Evolutionary conservation across 2,797 vertebrate species (phyloP).

Genomic region (Gambusia yucatana): DNA sequence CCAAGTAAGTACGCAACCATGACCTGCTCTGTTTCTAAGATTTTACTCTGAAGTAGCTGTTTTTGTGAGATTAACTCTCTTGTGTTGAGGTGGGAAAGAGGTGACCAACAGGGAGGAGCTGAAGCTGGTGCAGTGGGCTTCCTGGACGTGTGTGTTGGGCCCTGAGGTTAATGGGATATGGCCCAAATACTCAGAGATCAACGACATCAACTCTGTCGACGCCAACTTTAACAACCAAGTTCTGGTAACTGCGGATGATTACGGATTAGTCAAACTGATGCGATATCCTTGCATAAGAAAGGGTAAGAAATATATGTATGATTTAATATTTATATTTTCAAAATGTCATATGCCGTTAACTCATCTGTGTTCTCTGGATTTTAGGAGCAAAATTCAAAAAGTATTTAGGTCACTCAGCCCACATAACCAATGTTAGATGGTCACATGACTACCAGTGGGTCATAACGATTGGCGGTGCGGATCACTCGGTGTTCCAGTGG

Average conservation of each 20-base stretch:
- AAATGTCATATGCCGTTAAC: background rate
- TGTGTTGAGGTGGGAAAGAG: conserved; percentile 92
- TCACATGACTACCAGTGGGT: conserved; percentile 99
- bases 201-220: conserved; percentile 97
- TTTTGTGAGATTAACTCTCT: conserved; percentile 55
- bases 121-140: conserved; percentile 93
- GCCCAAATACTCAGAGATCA: conserved; percentile 97
- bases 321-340: background rate
- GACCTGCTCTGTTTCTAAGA: background rate
- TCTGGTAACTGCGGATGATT: conserved; percentile 96
- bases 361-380: conserved; percentile 52
- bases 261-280: conserved; percentile 95
- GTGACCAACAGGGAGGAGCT: conserved; percentile 93
- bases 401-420: conserved; percentile 97
- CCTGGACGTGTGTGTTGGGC: conserved; percentile 96
- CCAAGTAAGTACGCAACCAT: conserved; percentile 84
- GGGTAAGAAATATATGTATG: conserved; percentile 77
- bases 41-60: conserved; percentile 1
- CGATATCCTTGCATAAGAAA: conserved; percentile 96
- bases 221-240: conserved; percentile 96
- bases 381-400: conserved; percentile 97
- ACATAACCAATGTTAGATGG: conserved; percentile 96
- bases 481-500: conserved; percentile 99
- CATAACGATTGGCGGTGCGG: conserved; percentile 96
- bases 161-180: conserved; percentile 96